Conservation (phyloP, 2,888 invertebrate species). For the Ennomos fuscantarius region DNA sequence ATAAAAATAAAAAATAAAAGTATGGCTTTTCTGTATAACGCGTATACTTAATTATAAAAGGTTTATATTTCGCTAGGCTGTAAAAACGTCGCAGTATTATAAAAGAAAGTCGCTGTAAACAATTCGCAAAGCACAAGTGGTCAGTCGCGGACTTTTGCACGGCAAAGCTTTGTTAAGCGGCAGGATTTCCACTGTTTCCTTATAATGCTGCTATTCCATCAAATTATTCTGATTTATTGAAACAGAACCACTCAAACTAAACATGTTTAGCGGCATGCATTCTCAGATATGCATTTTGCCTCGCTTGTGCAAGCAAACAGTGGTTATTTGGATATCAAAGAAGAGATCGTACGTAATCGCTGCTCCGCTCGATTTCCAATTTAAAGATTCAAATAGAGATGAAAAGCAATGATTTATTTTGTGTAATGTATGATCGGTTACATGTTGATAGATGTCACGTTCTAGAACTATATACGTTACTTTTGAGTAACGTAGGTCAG, state of each 20-base stretch:
- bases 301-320: slow-evolving; percentile 17
- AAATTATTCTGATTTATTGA: slow-evolving; percentile 2
- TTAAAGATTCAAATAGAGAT: neutral
- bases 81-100: too few species aligned
- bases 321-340: neutral
- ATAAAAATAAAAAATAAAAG: neutral
- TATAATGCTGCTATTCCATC: neutral
- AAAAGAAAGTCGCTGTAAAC: too few species aligned
- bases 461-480: neutral
- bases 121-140: too few species aligned
- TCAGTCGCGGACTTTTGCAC: too few species aligned
- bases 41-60: too few species aligned
- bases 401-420: too few species aligned
- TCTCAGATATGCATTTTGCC: slow-evolving; percentile 8
- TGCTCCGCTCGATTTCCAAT: neutral
- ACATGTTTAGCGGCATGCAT: slow-evolving; percentile 9
- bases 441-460: too few species aligned
- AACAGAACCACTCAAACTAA: slow-evolving; percentile 18
- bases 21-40: too few species aligned
- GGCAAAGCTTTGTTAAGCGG: too few species aligned
- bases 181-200: too few species aligned
- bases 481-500: neutral
- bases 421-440: too few species aligned
- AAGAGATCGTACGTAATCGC: slow-evolving; percentile 18
- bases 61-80: too few species aligned